Percentiles rank a stretch among this genome's conserved stretches.
Evolutionary conservation across 2,888 invertebrate species (phyloP).

Genomic region (Disparrhopalites patrizii): DNA sequence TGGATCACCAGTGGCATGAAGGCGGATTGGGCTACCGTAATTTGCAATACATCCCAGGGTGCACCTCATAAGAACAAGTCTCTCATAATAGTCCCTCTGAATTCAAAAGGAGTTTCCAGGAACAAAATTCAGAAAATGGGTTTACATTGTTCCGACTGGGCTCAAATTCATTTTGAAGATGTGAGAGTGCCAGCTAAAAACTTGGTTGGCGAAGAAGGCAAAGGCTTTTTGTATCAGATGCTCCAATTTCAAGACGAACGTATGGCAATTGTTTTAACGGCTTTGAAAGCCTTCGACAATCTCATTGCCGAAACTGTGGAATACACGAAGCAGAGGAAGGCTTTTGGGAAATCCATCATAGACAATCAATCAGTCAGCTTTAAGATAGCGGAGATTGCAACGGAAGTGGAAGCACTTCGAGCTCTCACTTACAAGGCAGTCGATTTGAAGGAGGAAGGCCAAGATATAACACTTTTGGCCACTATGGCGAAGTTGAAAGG

Average conservation of each 20-base stretch:
- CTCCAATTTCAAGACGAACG: slow-evolving; percentile 58
- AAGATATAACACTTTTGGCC: slow-evolving; percentile 56
- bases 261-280: slow-evolving; percentile 51
- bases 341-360: slow-evolving; percentile 55
- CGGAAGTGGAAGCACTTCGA: slow-evolving; percentile 56
- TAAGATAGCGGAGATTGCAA: slow-evolving; percentile 56
- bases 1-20: slow-evolving; percentile 55
- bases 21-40: slow-evolving; percentile 59
- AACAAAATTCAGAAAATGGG: slow-evolving; percentile 56
- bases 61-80: slow-evolving; percentile 56
- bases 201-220: slow-evolving; percentile 56
- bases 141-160: slow-evolving; percentile 57
- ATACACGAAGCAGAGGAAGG: slow-evolving; percentile 54
- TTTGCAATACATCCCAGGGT: slow-evolving; percentile 56
- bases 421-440: slow-evolving; percentile 55
- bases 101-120: slow-evolving; percentile 49
- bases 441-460: slow-evolving; percentile 47
- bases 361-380: slow-evolving; percentile 55
- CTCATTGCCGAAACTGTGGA: slow-evolving; percentile 52
- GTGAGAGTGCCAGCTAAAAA: slow-evolving; percentile 54
- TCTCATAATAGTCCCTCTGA: slow-evolving; percentile 56
- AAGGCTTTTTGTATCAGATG: slow-evolving; percentile 59
- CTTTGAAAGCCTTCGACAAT: slow-evolving; percentile 37
- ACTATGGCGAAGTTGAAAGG: slow-evolving; percentile 59
- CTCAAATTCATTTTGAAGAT: slow-evolving; percentile 57